Conservation (phyloP, 2,888 invertebrate genomes). For the Alloscopus bannaensis region DNA sequence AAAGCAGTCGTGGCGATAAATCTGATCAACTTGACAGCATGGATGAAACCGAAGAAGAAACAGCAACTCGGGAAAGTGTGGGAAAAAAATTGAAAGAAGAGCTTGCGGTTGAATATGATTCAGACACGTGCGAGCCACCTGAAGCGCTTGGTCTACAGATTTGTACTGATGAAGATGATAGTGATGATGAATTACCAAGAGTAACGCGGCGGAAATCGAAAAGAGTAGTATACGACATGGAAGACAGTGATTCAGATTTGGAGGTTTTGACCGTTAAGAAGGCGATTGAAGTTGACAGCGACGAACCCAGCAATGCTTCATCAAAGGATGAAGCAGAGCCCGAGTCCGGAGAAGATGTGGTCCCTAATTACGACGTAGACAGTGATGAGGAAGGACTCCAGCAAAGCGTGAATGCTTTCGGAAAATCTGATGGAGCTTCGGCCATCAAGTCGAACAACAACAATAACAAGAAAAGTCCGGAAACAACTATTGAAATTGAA, state of each 20-base stretch:
- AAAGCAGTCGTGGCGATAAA: no score
- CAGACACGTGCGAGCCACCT: no score
- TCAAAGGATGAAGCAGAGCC: constrained; percentile 49
- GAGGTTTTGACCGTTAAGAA: constrained; percentile 8
- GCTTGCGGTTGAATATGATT: not conserved
- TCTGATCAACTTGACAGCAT: no score
- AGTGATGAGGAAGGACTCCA: constrained; percentile 17
- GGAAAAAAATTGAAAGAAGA: not conserved
- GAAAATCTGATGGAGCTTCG: no score
- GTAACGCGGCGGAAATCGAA: not conserved
- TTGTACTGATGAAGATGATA: constrained; percentile 8
- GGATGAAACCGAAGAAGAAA: no score
- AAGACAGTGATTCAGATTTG: constrained; percentile 32
- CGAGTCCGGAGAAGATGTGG: constrained; percentile 47
- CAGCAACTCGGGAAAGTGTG: not conserved
- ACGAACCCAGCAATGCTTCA: not conserved
- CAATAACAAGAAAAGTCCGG: no score
- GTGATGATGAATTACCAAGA: not conserved
- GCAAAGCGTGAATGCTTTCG: no score
- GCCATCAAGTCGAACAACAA: no score
- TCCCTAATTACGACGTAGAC: constrained; percentile 42
- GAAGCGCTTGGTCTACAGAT: no score
- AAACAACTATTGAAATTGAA: no score
- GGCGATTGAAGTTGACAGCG: not conserved
- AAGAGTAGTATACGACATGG: not conserved